Base-by-base conservation (phyloP, 2,113 vertebrate genomes). In the Clinocottus analis region DNA sequence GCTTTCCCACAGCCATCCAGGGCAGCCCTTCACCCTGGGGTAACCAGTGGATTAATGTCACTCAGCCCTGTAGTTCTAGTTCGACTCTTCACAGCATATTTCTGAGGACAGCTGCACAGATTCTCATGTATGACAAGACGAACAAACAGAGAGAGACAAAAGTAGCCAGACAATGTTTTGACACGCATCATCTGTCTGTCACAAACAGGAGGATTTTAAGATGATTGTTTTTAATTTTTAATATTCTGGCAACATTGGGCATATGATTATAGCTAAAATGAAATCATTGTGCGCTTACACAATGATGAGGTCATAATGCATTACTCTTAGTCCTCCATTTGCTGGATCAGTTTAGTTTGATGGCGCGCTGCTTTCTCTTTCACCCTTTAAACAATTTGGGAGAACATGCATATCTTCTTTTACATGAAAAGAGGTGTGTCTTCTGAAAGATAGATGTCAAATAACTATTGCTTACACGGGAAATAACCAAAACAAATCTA, bases 21-120 rank as follows among this genome's bases (percentile, higher is more conserved):
- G 43, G 49, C 90, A 45, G 66, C 89, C 92, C 41, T 85, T 91
- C 72, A 83, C 81, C 71, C 80, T 94, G 23, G 59, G 91, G 93
- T 94, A 93, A 91, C 81, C 75, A 62, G 33, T 61, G 51, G 27
- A 75, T 84, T 77, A 41, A 49, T 64, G 69, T 80, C 74, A 55
- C 69, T 89, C 58, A 72, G 31, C 47, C 21, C 31, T 63, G 29
- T 72, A 4, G 55, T 64, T 62, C 17, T 43, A 61, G 64, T 33
- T n/a, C 10, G 12, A 51, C 35, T 60, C 59, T 31, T 63, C 51
- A 31, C 5, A 63, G 35, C 37, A 23, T 80, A 56, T 65, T 63
- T 84, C 4, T 62, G n/a, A 7, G 66, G 72, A 60, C 81, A 83
- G 72, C 75, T 67, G 68, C 68, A 49, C 33, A 74, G 68, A 83